Percentiles rank a stretch among this genome's conserved stretches.
Conservation (phyloP, 2,797 vertebrate genomes). For the Decapterus maruadsi region DNA sequence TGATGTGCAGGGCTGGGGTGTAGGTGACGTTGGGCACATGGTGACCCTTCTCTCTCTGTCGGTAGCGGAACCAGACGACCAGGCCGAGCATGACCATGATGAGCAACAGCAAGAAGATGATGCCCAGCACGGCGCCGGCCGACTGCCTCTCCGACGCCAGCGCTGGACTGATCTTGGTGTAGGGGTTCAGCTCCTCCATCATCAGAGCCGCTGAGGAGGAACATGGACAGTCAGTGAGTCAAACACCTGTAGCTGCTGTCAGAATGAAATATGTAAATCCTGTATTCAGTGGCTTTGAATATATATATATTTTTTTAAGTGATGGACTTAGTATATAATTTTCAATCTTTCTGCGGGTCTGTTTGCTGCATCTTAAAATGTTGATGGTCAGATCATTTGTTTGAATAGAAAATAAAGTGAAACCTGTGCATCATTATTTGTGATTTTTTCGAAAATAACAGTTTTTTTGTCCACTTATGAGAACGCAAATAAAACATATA, state of each 20-base stretch:
- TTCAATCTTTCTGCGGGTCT: neutral
- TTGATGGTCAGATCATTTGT: too few relatives aligned
- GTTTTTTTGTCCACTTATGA: too few relatives aligned
- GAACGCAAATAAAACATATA: too few relatives aligned
- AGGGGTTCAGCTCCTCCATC: constrained; percentile 99
- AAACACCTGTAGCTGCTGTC: neutral
- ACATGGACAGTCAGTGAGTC: neutral
- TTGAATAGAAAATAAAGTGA: neutral
- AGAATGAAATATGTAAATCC: too few relatives aligned
- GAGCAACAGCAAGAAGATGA: constrained; percentile 94
- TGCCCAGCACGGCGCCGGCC: constrained; percentile 93
- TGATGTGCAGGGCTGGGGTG: constrained; percentile 94
- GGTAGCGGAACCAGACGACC: constrained; percentile 94
- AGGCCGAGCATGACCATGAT: constrained; percentile 92
- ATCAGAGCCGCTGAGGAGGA: constrained; percentile 90
- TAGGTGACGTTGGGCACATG: constrained; percentile 95
- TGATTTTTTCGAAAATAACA: neutral
- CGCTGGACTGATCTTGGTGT: constrained; percentile 98
- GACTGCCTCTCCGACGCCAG: constrained; percentile 94
- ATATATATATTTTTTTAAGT: too few relatives aligned
- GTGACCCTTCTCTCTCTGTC: constrained; percentile 93
- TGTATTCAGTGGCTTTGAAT: too few relatives aligned
- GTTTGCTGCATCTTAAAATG: neutral
- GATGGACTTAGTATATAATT: too few relatives aligned
- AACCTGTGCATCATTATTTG: neutral